These are phyloP conservation scores for Diorhabda carinulata DNA, from an alignment of 1,140 invertebrate species.

Conservation along the genomic window DNA sequence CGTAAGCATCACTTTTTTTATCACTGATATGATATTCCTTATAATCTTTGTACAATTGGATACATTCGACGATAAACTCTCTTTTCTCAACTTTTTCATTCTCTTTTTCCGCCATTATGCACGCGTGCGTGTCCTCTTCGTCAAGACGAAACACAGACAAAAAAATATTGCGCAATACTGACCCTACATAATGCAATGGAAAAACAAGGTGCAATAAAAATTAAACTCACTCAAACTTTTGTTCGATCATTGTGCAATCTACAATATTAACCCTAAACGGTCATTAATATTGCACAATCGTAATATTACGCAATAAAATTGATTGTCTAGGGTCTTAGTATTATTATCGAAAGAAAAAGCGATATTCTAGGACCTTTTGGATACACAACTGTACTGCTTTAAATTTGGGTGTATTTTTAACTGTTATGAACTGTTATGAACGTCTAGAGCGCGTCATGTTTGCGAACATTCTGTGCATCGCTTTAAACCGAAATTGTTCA, in stretches of 20 bases:
- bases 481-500: too few species aligned
- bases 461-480: too few species aligned
- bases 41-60: not conserved
- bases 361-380: too few species aligned
- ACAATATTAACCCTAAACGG: not conserved
- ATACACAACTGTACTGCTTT: too few species aligned
- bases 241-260: not conserved
- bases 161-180: not conserved
- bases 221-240: not conserved
- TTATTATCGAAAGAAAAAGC: too few species aligned
- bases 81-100: not conserved
- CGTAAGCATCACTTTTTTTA: not conserved
- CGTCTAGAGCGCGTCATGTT: too few species aligned
- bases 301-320: not conserved
- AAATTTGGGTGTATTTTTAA: too few species aligned
- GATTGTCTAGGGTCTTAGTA: not conserved
- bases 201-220: not conserved
- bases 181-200: not conserved
- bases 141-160: not conserved
- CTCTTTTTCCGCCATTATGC: not conserved
- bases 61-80: not conserved
- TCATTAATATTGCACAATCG: not conserved
- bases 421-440: too few species aligned
- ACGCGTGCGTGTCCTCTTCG: not conserved
- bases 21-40: not conserved